Conservation (phyloP, 2,797 vertebrate genomes). For the Acomys russatus region DNA sequence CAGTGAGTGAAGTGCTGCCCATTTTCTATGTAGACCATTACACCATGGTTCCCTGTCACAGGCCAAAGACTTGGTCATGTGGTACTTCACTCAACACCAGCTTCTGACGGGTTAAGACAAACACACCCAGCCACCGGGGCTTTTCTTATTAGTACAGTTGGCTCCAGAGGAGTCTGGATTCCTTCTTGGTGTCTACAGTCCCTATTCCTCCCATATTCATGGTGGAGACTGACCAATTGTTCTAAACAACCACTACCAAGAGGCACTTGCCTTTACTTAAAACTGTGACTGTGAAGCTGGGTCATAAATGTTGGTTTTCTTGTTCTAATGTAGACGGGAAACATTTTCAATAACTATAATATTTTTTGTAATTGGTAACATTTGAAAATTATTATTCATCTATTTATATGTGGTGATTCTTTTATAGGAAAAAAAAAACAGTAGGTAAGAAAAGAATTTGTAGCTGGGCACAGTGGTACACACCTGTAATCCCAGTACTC, state of each 20-base stretch:
- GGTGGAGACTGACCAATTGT: background rate
- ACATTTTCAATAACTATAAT: background rate
- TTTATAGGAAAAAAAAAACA: background rate
- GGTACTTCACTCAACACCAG: background rate
- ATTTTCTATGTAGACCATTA: background rate
- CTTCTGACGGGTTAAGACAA: background rate
- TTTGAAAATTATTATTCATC: conserved; percentile 22
- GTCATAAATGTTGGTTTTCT: background rate
- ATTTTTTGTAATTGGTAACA: background rate
- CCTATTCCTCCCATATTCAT: background rate
- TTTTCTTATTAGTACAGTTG: background rate
- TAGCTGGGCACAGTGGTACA: no score
- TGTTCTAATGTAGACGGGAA: background rate
- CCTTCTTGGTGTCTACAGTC: background rate
- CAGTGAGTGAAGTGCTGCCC: background rate
- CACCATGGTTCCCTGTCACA: background rate
- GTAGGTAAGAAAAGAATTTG: background rate
- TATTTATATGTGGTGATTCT: background rate
- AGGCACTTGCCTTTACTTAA: background rate
- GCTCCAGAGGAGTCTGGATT: background rate
- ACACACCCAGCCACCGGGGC: background rate
- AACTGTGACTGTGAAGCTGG: background rate
- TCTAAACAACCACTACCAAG: background rate
- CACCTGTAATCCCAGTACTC: no score
- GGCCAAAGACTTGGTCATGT: background rate